phyloP scores from a whole-genome alignment of 2,888 invertebrate genomes.

The Cerceris rybyensis region DNA sequence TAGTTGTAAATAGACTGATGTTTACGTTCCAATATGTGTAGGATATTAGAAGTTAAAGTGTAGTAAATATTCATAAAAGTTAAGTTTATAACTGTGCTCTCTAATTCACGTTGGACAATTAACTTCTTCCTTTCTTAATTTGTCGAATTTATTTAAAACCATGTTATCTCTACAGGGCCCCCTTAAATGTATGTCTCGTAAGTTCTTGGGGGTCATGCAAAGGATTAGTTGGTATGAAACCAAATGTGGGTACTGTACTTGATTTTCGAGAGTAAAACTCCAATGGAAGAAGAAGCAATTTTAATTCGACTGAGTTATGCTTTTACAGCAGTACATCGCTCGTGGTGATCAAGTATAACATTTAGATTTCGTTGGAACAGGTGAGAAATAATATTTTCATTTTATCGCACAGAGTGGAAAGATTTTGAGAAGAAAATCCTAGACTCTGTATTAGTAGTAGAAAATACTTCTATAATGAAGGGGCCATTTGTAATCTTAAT shows the following conservation, averaged over 20 bases:
- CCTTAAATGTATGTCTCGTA: slow-evolving; percentile 48
- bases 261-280: slow-evolving; percentile 34
- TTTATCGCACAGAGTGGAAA: not conserved
- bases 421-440: not conserved
- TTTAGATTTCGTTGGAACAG: slow-evolving; percentile 53
- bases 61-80: no score
- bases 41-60: no score
- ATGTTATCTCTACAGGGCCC: slow-evolving; percentile 51
- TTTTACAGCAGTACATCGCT: slow-evolving; percentile 21
- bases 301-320: slow-evolving; percentile 24
- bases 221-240: slow-evolving; percentile 53
- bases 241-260: slow-evolving; percentile 48
- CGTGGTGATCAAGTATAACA: not conserved
- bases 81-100: not conserved
- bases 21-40: no score
- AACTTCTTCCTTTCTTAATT: not conserved
- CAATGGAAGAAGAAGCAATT: slow-evolving; percentile 30
- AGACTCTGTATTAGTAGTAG: not conserved
- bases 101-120: not conserved
- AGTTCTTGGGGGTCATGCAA: slow-evolving; percentile 40
- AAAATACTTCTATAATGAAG: not conserved
- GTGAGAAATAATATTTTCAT: slow-evolving; percentile 50
- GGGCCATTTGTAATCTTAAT: not conserved
- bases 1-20: not conserved
- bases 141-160: slow-evolving; percentile 29